phyloP scores from a whole-genome alignment of 2,797 vertebrate species.

The Sebastes minor region DNA sequence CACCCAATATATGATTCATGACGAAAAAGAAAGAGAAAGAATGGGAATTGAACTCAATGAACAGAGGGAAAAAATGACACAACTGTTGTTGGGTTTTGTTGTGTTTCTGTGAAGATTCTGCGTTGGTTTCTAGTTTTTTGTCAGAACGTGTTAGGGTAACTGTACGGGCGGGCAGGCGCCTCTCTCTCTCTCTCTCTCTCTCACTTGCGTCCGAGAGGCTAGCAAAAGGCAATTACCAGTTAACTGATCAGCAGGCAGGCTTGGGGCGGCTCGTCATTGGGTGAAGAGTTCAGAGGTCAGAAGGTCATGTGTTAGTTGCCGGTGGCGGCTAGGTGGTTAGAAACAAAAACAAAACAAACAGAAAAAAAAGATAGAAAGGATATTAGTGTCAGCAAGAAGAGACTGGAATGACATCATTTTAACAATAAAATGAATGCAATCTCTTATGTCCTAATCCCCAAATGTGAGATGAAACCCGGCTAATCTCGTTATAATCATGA shows the following conservation, averaged over 20 bases:
- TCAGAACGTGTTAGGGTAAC: constrained; percentile 88
- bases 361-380: constrained; percentile 99
- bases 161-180: constrained; percentile 92
- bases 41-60: constrained; percentile 80
- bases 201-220: constrained; percentile 97
- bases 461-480: constrained; percentile 69
- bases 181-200: constrained; percentile 81
- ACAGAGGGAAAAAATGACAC: constrained; percentile 84
- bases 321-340: constrained; percentile 99
- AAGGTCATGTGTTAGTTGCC: constrained; percentile 99
- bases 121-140: constrained; percentile 77
- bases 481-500: constrained; percentile 75
- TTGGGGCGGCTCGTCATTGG: constrained; percentile 99
- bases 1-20: constrained; percentile 87
- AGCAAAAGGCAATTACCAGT: constrained; percentile 99
- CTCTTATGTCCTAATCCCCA: constrained; percentile 63
- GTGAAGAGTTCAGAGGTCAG: constrained; percentile 99
- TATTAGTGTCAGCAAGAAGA: constrained; percentile 99
- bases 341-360: constrained; percentile 94
- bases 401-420: constrained; percentile 89
- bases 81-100: constrained; percentile 81
- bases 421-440: constrained; percentile 90
- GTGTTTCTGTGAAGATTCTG: constrained; percentile 81
- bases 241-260: constrained; percentile 99
- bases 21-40: constrained; percentile 83